These are phyloP conservation scores for Pygocentrus nattereri DNA, from an alignment of 2,797 vertebrate species.

Conservation along the genomic window DNA sequence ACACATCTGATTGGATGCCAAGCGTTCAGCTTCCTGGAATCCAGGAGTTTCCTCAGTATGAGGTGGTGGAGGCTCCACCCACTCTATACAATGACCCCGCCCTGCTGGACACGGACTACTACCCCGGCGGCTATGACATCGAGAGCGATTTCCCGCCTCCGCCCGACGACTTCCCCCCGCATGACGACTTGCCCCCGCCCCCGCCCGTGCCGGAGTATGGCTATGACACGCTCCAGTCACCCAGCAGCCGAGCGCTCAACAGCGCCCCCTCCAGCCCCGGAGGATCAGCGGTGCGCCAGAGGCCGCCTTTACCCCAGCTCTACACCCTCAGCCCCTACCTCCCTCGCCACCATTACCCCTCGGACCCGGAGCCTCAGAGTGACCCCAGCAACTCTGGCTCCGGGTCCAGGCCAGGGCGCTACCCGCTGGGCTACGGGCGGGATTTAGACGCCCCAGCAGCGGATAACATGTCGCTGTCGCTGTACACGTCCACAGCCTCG, in stretches of 20 bases:
- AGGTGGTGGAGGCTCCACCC: slow-evolving; percentile 89
- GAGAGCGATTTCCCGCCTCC: slow-evolving; percentile 97
- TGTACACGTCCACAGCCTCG: slow-evolving; percentile 92
- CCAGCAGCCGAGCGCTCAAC: slow-evolving; percentile 75
- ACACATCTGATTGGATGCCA: slow-evolving; percentile 99
- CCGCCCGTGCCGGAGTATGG: slow-evolving; percentile 88
- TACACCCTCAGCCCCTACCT: slow-evolving; percentile 94
- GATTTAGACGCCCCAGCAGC: slow-evolving; percentile 86
- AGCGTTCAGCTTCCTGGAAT: slow-evolving; percentile 97
- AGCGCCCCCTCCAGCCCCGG: slow-evolving; percentile 76
- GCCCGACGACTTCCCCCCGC: slow-evolving; percentile 90
- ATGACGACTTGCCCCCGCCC: slow-evolving; percentile 91
- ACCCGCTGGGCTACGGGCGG: slow-evolving; percentile 77
- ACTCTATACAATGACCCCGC: slow-evolving; percentile 91
- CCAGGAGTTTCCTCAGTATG: slow-evolving; percentile 96
- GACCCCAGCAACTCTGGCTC: slow-evolving; percentile 75
- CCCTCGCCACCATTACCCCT: slow-evolving; percentile 87
- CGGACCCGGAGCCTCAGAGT: slow-evolving; percentile 85
- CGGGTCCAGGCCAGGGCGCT: slow-evolving; percentile 76
- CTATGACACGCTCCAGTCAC: slow-evolving; percentile 85
- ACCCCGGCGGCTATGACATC: slow-evolving; percentile 96
- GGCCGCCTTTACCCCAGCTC: slow-evolving; percentile 82
- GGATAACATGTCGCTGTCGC: slow-evolving; percentile 92
- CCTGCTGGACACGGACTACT: slow-evolving; percentile 97
- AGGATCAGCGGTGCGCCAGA: slow-evolving; percentile 82